Evolutionary conservation across 2,888 invertebrate genomes (phyloP), one percentile per base, ranked within the genome.

Genomic region (Drosophila percnosoma): DNA sequence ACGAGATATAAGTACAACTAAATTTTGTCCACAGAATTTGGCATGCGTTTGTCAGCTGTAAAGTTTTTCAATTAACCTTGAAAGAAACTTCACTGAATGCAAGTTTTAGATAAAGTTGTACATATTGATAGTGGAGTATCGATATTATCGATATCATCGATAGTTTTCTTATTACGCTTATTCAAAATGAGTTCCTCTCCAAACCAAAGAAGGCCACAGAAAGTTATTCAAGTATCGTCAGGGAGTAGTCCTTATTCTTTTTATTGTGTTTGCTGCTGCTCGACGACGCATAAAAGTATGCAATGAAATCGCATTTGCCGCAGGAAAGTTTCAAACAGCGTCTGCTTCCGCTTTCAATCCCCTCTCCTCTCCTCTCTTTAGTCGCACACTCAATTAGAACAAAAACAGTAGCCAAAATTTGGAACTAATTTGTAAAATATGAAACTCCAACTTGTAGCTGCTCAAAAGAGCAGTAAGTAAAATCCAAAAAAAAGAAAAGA

Each of bases 221-320:
- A 83, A 81, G 62, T 73, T 74, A 65, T 70, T 68, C 70, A 75
- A 65, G 64, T 76, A 78, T 67, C 73, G 73, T 34, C 24, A 68
- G 45, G 66, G 48, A 66, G 68, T 58, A 38, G 53, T 27, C 29
- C 29, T 55, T 58, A 40, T 63, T 40, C 31, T 18, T 38, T 29
- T 55, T 55, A 40, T 61, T 55, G 58, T 45, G 72, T 64, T 57
- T 65, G 34, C 58, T 45, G 53, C 34, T 72, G 64, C 31, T 68
- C 24, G 55, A n/a, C 53, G 57, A 49, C 78, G 65, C 78, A 55
- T 54, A 73, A 80, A 77, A 83, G 75, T 80, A 89, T 89, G 86
- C 88, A 85, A 87, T 83, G 66, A 84, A 85, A 89, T 78, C 75
- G 87, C 78, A 84, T 84, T 87, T 89, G 54, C 77, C 72, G 67